A percentile compares a stretch with the other conserved stretches of the same genome.
Evolutionary conservation across 2,113 vertebrate species (phyloP).

Genomic region (Pachycephala philippinensis): DNA sequence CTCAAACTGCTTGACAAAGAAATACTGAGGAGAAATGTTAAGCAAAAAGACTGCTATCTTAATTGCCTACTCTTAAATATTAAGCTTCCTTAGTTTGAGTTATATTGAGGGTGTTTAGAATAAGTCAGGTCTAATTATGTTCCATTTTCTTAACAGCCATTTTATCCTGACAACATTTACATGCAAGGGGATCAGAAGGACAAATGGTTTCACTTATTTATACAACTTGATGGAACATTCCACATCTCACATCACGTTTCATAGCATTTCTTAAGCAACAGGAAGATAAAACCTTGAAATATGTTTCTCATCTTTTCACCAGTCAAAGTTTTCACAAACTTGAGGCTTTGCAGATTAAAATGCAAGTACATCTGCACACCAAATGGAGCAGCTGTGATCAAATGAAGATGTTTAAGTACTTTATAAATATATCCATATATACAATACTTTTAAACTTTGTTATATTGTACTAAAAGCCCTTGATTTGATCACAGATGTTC

Average conservation of each 20-base stretch:
- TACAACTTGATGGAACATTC: slow-evolving; percentile 18
- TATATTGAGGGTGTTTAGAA: neutral
- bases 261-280: neutral
- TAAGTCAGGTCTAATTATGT: slow-evolving; percentile 36
- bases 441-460: neutral
- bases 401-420: neutral
- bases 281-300: slow-evolving; percentile 20
- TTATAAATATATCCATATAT: neutral
- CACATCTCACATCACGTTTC: neutral
- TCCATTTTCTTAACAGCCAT: slow-evolving; percentile 30
- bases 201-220: slow-evolving; percentile 46
- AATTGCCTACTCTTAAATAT: slow-evolving; percentile 31
- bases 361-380: neutral
- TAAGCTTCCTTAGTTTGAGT: slow-evolving; percentile 6
- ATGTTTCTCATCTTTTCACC: neutral
- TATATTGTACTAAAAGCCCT: neutral
- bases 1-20: neutral
- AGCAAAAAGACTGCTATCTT: slow-evolving; percentile 8
- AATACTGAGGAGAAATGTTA: neutral
- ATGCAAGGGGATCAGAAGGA: neutral
- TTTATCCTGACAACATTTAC: slow-evolving; percentile 39
- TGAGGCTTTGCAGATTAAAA: slow-evolving; percentile 18
- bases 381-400: slow-evolving; percentile 8
- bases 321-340: neutral
- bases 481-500: neutral